Base-by-base conservation (phyloP, 2,113 vertebrate genomes). In the Lamprotornis superbus region DNA sequence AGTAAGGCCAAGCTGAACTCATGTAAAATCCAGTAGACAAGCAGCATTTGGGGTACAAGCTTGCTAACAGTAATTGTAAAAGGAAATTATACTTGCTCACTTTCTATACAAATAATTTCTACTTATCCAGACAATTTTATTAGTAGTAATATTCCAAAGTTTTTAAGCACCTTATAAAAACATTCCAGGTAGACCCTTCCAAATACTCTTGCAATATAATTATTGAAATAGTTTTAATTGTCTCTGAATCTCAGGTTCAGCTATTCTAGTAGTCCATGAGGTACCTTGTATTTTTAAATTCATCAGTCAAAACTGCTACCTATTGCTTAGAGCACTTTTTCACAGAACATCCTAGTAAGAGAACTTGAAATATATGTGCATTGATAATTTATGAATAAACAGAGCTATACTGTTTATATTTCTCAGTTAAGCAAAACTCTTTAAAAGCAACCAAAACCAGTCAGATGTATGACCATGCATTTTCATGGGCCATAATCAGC, bases 351-450 rank as follows among this genome's bases (percentile, higher is more conserved):
- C 18, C 22, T 15, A 78, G 40, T 27, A 75, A 60, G 15, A 70
- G 44, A 94, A 71, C 24, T 39, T 60, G 56, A 90, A 94, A 96
- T 85, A 93, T 57, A 83, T 52, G 81, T 18, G 76, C 53, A 95
- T 93, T 95, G 79, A 90, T 64, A 86, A 90, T 68, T 90, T 68
- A 88, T 90, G 76, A 96, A 96, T 88, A 96, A 93, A 93, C 40
- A 69, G 25, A 78, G 52, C 15, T 46, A 64, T 9, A 46, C 24
- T 55, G 70, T 74, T 88, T 75, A 75, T 68, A 86, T 86, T 81
- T 87, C 63, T 69, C 74, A 73, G 92, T 81, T 87, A 83, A 92
- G 82, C 28, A 81, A 89, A 84, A 77, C 24, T 81, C 76, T 82
- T 82, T 55, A 88, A 50, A 39, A 83, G 76, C 39, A 81, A 84